Evolutionary conservation across 1,140 invertebrate genomes (phyloP), one percentile per base, ranked within the genome.

Genomic region (Zeugodacus cucurbitae): DNA sequence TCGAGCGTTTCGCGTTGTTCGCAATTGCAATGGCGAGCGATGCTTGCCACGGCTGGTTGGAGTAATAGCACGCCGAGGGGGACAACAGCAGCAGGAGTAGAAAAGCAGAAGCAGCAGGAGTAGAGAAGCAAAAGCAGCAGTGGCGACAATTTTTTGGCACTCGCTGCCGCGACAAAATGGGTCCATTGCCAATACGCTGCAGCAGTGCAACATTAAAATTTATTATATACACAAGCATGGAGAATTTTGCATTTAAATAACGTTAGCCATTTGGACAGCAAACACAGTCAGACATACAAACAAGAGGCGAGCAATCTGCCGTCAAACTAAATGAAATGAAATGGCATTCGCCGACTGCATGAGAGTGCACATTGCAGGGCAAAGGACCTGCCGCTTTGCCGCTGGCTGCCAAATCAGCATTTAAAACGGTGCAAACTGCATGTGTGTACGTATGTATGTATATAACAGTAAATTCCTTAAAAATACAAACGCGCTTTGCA

Each of bases 251-350:
- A 82, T 82, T 82, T 54, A 82, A 82, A 82, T 82, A 82, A 82
- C 41, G 74, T 82, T 82, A 82, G 74, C 74, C 74, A 54, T 82
- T 82, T 44, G 74, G 37, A 34, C 44, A 54, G 44, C 74, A 48
- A 22, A n/a, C 20, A 29, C 70, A 78, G 29, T n/a, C 67, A 74
- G 5, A 41, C 67, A 41, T 6, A 41, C 34, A 74, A 14, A 74
- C 34, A 74, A n/a, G n/a, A n/a, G n/a, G 58, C 22, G 8, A 62
- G 26, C 41, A 34, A 41, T 48, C 14, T 82, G 74, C 74, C 37
- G 41, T 41, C 37, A 82, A 82, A 82, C 37, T 82, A 82, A 82
- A 82, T 82, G 74, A 82, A n/a, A 82, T 82, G 74, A 82, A 82
- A 82, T 82, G 74, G 34, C 44, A 82, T 82, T 82, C 26, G 26